Percentiles rank a stretch among this genome's conserved stretches.
These are phyloP conservation scores for Chiloscyllium punctatum DNA, from an alignment of 2,797 vertebrate genomes.

Conservation along the genomic window DNA sequence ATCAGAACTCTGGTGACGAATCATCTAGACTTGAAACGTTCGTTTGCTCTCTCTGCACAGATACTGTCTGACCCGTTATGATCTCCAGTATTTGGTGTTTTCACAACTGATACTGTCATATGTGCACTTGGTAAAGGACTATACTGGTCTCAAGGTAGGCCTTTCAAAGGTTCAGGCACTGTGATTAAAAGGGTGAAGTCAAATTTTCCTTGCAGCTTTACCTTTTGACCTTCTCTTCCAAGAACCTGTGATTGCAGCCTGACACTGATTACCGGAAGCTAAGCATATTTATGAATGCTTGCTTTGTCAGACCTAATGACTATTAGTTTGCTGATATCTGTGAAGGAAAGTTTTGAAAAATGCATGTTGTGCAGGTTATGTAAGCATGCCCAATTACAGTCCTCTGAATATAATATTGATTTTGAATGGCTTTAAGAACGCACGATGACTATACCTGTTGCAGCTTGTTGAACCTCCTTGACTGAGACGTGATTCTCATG, in stretches of 20 bases:
- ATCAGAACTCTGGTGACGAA: too few relatives aligned
- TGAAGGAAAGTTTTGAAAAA: slow-evolving; percentile 9
- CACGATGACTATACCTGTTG: not conserved
- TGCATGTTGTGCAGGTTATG: not conserved
- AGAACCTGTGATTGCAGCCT: slow-evolving; percentile 9
- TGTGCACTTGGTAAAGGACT: not conserved
- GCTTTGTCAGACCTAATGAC: not conserved
- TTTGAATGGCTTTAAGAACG: not conserved
- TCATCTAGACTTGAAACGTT: too few relatives aligned
- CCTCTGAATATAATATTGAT: not conserved
- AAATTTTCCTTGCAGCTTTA: slow-evolving; percentile 7
- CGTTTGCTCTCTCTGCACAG: too few relatives aligned
- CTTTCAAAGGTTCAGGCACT: not conserved
- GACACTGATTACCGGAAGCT: not conserved
- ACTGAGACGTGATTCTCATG: not conserved
- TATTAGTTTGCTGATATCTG: slow-evolving; percentile 5
- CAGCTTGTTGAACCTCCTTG: not conserved
- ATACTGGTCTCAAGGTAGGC: not conserved
- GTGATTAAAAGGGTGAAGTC: not conserved
- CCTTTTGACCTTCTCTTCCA: slow-evolving; percentile 8
- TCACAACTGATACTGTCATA: not conserved
- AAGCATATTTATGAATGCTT: slow-evolving; percentile 5
- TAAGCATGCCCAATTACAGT: not conserved
- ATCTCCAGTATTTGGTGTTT: too few relatives aligned
- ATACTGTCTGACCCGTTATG: too few relatives aligned